Conservation (phyloP, 2,113 vertebrate species). For the Azemiops feae region DNA sequence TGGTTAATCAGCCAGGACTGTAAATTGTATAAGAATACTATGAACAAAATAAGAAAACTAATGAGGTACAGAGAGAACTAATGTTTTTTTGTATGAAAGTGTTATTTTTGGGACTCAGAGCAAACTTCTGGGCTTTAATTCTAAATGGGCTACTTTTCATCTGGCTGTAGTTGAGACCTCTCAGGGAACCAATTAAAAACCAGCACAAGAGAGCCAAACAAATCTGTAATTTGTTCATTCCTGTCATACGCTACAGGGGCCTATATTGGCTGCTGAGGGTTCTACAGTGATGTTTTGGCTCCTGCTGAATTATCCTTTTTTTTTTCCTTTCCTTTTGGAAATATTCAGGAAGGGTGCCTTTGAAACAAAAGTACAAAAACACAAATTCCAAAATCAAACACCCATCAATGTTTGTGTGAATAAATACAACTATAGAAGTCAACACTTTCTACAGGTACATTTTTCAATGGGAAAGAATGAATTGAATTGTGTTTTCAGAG, state of each 20-base stretch:
- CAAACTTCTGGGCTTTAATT: neutral
- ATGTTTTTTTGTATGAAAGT: neutral
- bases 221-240: neutral
- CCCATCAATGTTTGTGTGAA: neutral
- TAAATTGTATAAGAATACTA: neutral
- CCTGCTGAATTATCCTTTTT: neutral
- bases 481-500: neutral
- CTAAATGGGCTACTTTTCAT: neutral
- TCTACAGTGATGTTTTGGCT: neutral
- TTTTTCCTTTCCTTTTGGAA: neutral
- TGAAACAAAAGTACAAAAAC: neutral
- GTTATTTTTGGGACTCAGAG: neutral
- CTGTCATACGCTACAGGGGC: neutral
- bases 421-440: neutral
- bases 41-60: neutral
- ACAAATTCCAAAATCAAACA: neutral
- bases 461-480: neutral
- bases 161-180: neutral
- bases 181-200: neutral
- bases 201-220: neutral
- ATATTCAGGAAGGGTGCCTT: neutral
- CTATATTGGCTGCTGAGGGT: neutral
- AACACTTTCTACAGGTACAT: neutral
- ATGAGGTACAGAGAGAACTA: neutral
- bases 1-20: neutral